Evolutionary conservation across 2,797 vertebrate genomes (phyloP).

Genomic region (Coranthus polyacanthus): DNA sequence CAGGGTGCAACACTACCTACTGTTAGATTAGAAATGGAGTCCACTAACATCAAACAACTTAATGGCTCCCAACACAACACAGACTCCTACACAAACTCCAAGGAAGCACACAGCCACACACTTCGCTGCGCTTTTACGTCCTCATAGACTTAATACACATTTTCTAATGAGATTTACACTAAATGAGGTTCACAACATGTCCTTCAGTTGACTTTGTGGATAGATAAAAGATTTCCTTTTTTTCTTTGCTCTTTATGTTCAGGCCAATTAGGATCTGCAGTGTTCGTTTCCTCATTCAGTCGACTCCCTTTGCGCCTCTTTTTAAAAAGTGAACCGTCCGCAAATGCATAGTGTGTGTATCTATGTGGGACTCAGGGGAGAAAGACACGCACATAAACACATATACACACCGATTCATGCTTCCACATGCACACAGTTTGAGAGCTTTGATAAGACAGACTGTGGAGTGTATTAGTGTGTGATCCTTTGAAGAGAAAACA

Average conservation of each 20-base stretch:
- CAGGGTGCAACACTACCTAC: no score
- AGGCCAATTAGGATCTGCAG: conserved; percentile 33
- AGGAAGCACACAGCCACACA: no score
- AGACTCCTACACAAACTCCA: no score
- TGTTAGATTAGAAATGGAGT: no score
- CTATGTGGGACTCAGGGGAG: conserved; percentile 1
- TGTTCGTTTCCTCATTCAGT: conserved; percentile 16
- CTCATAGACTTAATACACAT: background rate
- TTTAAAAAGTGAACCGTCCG: background rate
- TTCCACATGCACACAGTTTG: conserved; percentile 14
- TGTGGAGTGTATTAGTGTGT: conserved; percentile 50
- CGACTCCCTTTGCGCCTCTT: conserved; percentile 10
- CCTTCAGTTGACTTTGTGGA: conserved; percentile 45
- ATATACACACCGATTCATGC: conserved; percentile 3
- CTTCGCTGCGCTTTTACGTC: conserved; percentile 2
- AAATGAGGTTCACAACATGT: conserved; percentile 15
- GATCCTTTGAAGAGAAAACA: conserved; percentile 71
- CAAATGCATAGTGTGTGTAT: background rate
- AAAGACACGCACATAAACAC: conserved; percentile 3
- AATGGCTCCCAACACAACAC: no score
- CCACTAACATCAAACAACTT: no score
- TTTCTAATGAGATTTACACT: conserved; percentile 6
- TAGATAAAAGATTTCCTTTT: conserved; percentile 27
- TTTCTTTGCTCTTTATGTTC: conserved; percentile 17
- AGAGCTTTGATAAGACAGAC: conserved; percentile 59